Percentiles rank a stretch among this genome's conserved stretches.
Evolutionary conservation across 2,113 vertebrate species (phyloP).

Genomic region (Noctilio leporinus): DNA sequence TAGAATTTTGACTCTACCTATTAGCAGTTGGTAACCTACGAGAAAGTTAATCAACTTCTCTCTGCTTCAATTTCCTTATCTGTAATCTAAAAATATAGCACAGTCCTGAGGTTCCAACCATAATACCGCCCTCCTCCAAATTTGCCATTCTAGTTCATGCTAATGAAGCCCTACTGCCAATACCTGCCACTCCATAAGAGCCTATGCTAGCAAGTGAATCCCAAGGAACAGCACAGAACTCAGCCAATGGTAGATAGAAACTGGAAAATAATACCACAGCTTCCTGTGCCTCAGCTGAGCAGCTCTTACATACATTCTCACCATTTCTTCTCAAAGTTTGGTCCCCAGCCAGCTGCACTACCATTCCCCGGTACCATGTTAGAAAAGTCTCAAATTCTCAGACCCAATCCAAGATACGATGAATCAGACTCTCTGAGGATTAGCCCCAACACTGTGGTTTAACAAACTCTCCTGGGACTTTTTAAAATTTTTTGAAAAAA

Average conservation of each 20-base stretch:
- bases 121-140: neutral
- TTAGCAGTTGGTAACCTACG: neutral
- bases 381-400: neutral
- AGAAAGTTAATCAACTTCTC: neutral
- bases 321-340: neutral
- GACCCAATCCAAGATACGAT: neutral
- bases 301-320: neutral
- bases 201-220: neutral
- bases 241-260: neutral
- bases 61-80: neutral
- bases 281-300: neutral
- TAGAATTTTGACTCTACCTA: neutral
- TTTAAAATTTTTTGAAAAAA: too few species aligned
- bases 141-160: neutral
- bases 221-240: neutral
- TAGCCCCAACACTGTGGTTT: neutral
- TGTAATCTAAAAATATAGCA: neutral
- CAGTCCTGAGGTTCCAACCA: neutral
- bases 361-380: too few species aligned
- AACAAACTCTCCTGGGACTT: neutral
- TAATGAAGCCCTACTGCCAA: neutral
- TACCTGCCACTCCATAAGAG: neutral
- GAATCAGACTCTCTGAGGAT: neutral
- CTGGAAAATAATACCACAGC: neutral
- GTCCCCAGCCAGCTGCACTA: neutral